A percentile compares a stretch with the other conserved stretches of the same genome.
phyloP scores from a whole-genome alignment of 2,113 vertebrate genomes.

The Corythornis cristatus region DNA sequence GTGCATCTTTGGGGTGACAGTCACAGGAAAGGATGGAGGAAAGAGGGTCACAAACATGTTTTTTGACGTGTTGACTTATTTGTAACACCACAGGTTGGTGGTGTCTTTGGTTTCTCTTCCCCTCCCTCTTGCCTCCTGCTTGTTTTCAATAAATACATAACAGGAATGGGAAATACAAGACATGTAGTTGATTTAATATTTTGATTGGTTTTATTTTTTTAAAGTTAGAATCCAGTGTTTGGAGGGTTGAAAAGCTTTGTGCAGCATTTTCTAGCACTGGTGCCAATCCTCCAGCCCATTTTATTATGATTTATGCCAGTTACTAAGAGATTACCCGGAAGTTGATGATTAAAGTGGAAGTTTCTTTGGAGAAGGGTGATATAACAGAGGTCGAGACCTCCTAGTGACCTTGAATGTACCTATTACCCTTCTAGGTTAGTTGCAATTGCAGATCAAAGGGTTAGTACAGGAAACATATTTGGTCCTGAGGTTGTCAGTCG shows the following conservation, averaged over 20 bases:
- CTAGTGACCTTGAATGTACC: slow-evolving; percentile 64
- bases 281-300: background rate
- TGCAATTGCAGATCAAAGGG: slow-evolving; percentile 74
- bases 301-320: slow-evolving; percentile 46
- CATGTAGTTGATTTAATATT: background rate
- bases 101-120: background rate
- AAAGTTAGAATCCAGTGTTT: background rate
- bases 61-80: background rate
- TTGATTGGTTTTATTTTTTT: background rate
- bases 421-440: slow-evolving; percentile 63
- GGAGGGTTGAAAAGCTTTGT: background rate
- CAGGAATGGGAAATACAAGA: background rate
- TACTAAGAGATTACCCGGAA: slow-evolving; percentile 55
- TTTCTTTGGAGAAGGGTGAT: slow-evolving; percentile 53
- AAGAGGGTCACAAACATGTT: background rate
- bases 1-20: background rate
- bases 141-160: background rate
- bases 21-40: background rate
- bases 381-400: slow-evolving; percentile 66
- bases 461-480: slow-evolving; percentile 57
- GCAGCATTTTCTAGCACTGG: background rate
- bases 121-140: background rate
- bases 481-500: slow-evolving; percentile 37
- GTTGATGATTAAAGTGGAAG: slow-evolving; percentile 64
- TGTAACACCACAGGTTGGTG: background rate